Base-by-base conservation (phyloP, 2,113 vertebrate genomes). In the Upupa epops region DNA sequence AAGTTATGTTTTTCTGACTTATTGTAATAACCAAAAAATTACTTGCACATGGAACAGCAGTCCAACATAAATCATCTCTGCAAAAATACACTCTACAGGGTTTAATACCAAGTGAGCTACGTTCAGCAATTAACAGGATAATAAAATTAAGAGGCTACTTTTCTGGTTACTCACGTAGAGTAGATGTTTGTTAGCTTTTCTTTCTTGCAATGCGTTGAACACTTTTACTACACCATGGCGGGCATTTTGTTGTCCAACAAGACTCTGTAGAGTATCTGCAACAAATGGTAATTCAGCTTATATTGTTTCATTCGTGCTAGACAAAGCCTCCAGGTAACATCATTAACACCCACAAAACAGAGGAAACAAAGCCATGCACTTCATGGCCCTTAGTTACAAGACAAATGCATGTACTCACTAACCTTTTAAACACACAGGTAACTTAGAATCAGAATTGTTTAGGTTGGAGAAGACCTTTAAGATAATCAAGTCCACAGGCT, bases 161-260 rank as follows among this genome's bases (percentile, higher is more conserved):
- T 77, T 58, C 34, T 71, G n/a, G 15, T 81, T 90, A 97, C 99
- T 99, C 97, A 99, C 99, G 75, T 99, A 99, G 76, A 99, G 97
- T 48, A 99, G 98, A 94, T 99, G 99, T 95, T 99, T 99, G 98
- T 99, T 99, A 96, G 99, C 99, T 93, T 97, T 98, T 69, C 98
- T 97, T 97, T 99, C 99, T 98, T 99, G 99, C 86, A 99, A 94
- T 1, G 98, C 98, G 25, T 98, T 99, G 96, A 99, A 99, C 96
- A 99, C 98, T 97, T 99, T 99, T 94, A 99, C 98, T 93, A 99
- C 98, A 51, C 99, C 99, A 6, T 98, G 98, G 56, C 99, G 98
- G 34, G 99, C 99, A 22, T 99, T 99, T 96, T 99, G 99, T 92
- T 99, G 99, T 95, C 99, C 99, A 69, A 99, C 98, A 19, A 99